A percentile compares a stretch with the other conserved stretches of the same genome.
These are phyloP conservation scores for Willowsia nigromaculata DNA, from an alignment of 2,888 invertebrate genomes.

Conservation along the genomic window DNA sequence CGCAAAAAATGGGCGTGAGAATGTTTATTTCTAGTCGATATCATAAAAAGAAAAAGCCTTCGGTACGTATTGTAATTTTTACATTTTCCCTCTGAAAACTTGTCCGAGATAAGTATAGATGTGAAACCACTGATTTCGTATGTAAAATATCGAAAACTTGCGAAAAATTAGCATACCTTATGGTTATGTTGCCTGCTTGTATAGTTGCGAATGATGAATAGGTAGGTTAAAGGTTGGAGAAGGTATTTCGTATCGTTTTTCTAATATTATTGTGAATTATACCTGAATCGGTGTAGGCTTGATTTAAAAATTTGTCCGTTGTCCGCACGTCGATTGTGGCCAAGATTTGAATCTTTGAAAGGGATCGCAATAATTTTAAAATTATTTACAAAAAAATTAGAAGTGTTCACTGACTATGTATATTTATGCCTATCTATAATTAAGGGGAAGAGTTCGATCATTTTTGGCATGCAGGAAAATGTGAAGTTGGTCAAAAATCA, in stretches of 20 bases:
- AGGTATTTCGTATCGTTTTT: conserved; percentile 51
- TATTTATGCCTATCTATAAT: too few species aligned
- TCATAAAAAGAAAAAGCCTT: neutral
- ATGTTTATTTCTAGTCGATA: neutral
- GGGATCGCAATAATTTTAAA: too few species aligned
- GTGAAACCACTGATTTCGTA: conserved; percentile 51
- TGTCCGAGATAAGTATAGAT: conserved; percentile 37
- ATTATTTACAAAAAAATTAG: too few species aligned
- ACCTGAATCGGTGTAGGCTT: neutral
- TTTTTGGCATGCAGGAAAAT: too few species aligned
- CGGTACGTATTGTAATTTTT: neutral
- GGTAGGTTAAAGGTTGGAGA: neutral
- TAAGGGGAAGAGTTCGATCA: too few species aligned
- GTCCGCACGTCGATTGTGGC: too few species aligned
- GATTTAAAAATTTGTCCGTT: neutral
- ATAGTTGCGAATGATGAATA: neutral
- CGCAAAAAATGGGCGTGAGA: conserved; percentile 51
- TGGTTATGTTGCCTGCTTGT: too few species aligned
- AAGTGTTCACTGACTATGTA: too few species aligned
- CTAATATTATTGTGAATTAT: conserved; percentile 9
- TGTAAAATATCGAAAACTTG: conserved; percentile 51
- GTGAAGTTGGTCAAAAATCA: too few species aligned
- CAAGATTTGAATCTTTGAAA: too few species aligned
- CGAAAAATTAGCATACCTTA: neutral
- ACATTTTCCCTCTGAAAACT: neutral